A percentile compares a stretch with the other conserved stretches of the same genome.
phyloP scores from a whole-genome alignment of 1,140 invertebrate species.

The Drosophila leontia region DNA sequence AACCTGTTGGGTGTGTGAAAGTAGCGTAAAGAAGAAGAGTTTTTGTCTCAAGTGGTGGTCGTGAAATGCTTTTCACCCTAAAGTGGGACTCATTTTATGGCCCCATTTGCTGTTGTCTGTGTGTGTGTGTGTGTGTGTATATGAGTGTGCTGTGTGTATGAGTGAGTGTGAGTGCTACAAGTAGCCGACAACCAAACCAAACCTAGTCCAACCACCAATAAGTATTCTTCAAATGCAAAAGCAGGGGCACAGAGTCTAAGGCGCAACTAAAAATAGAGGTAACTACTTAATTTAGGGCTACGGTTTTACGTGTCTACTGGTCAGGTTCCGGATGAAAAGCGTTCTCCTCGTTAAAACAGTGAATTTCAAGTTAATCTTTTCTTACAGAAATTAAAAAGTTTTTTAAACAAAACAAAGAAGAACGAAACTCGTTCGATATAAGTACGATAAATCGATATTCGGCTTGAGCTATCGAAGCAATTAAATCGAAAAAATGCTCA shows the following conservation, averaged over 20 bases:
- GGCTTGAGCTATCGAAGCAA: too few species aligned
- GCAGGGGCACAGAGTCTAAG: conserved; percentile 59
- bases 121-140: conserved; percentile 15
- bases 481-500: too few species aligned
- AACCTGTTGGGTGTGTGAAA: conserved; percentile 86
- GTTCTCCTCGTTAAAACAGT: background rate
- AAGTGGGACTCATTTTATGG: conserved; percentile 14
- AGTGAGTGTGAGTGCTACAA: conserved; percentile 27
- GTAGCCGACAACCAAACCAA: conserved; percentile 63
- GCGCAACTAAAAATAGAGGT: conserved; percentile 48
- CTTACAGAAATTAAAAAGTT: too few species aligned
- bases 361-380: background rate
- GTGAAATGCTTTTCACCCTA: conserved; percentile 11
- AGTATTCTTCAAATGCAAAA: conserved; percentile 60
- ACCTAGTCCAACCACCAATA: conserved; percentile 64
- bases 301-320: conserved; percentile 25
- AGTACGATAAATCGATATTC: too few species aligned
- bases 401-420: background rate
- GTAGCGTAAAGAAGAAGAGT: conserved; percentile 38
- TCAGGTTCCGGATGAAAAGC: background rate
- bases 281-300: conserved; percentile 22
- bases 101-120: conserved; percentile 14
- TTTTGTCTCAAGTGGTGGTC: conserved; percentile 27
- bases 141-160: conserved; percentile 36
- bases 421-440: too few species aligned